phyloP scores from a whole-genome alignment of 2,888 invertebrate species.

The Volucella inflata region DNA sequence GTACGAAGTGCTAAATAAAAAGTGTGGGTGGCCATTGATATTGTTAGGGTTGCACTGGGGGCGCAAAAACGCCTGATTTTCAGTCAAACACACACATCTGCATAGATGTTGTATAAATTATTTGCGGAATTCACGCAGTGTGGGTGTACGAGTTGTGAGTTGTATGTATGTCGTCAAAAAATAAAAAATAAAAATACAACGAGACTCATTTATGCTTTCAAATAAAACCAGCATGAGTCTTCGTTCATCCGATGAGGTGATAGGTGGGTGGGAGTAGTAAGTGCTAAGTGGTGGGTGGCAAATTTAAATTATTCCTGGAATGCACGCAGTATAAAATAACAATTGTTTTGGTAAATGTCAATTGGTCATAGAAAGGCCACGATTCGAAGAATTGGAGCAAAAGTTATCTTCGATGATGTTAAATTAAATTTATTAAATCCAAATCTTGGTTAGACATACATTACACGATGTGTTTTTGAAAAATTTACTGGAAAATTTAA shows the following conservation, averaged over 20 bases:
- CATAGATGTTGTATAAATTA: conserved; percentile 14
- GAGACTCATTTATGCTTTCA: conserved; percentile 1
- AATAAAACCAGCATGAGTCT: conserved; percentile 18
- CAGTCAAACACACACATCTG: background rate
- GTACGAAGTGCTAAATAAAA: conserved; percentile 21
- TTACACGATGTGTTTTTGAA: too few relatives aligned
- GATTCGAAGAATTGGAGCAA: conserved; percentile 13
- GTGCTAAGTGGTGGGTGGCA: background rate
- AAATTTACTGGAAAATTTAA: too few relatives aligned
- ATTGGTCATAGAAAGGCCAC: conserved; percentile 23
- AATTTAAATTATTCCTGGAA: conserved; percentile 34
- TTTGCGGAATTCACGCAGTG: conserved; percentile 25
- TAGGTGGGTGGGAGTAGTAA: conserved; percentile 8
- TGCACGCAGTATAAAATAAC: conserved; percentile 7
- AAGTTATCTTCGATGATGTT: too few relatives aligned
- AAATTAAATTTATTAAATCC: too few relatives aligned
- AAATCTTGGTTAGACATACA: too few relatives aligned
- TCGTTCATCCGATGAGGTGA: background rate
- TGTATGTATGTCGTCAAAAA: background rate
- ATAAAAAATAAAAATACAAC: conserved; percentile 5
- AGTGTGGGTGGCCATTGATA: conserved; percentile 32
- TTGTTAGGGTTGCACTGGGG: background rate
- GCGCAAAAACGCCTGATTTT: background rate
- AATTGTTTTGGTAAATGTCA: conserved; percentile 30
- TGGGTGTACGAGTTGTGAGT: background rate